These are phyloP conservation scores for Artemia franciscana DNA, from an alignment of 1,140 invertebrate genomes.

Conservation along the genomic window DNA sequence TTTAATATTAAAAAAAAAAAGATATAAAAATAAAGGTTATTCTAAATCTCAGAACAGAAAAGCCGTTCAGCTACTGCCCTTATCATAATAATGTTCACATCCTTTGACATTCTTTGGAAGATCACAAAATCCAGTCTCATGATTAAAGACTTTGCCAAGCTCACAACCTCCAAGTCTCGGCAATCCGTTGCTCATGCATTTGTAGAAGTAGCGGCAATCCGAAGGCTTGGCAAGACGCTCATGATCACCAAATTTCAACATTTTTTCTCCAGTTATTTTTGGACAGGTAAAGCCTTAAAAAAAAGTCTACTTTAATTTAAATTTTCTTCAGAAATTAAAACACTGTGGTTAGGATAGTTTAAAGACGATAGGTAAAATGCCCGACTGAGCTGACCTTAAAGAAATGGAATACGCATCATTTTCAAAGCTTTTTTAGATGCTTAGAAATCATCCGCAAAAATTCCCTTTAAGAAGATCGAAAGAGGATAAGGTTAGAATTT, in stretches of 20 bases:
- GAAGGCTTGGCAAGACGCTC: constrained; percentile 16
- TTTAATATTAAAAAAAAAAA: background rate
- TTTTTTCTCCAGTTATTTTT: constrained; percentile 5
- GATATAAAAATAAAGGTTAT: background rate
- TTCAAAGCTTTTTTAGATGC: too few relatives aligned
- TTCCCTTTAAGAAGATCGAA: too few relatives aligned
- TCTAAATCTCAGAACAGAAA: constrained; percentile 8
- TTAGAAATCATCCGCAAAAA: too few relatives aligned
- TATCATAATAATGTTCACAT: constrained; percentile 8
- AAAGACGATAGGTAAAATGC: too few relatives aligned
- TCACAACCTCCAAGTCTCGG: constrained; percentile 21
- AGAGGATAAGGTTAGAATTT: too few relatives aligned
- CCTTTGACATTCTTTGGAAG: constrained; percentile 19
- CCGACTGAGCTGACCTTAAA: too few relatives aligned
- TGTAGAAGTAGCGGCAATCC: constrained; percentile 20
- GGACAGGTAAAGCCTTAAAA: constrained; percentile 21
- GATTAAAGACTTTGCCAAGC: constrained; percentile 23
- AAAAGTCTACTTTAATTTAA: too few relatives aligned
- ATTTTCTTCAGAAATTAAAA: too few relatives aligned
- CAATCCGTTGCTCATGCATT: constrained; percentile 18
- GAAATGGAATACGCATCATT: too few relatives aligned
- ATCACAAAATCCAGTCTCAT: constrained; percentile 21
- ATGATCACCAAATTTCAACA: constrained; percentile 13
- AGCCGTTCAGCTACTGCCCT: background rate
- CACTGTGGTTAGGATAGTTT: too few relatives aligned